Conservation (phyloP, 2,888 invertebrate species). For the Magallana nippona region DNA sequence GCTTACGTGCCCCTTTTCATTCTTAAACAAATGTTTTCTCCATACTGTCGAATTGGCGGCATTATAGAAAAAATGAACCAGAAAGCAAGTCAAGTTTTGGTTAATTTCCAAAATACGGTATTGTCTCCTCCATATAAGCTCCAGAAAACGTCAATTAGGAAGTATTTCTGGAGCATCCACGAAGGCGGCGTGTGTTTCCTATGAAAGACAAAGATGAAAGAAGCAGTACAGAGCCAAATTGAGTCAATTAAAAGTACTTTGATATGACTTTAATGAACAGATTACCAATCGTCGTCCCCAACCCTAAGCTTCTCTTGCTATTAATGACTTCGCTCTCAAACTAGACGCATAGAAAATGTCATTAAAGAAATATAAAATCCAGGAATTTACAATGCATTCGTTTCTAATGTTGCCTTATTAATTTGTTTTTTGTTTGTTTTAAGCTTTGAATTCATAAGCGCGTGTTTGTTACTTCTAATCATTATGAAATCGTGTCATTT, state of each 20-base stretch:
- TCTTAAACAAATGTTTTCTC: slow-evolving; percentile 30
- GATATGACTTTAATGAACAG: slow-evolving; percentile 32
- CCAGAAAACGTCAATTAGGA: slow-evolving; percentile 19
- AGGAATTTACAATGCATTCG: background rate
- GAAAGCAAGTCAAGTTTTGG: slow-evolving; percentile 33
- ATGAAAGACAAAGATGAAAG: slow-evolving; percentile 31
- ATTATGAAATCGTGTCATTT: background rate
- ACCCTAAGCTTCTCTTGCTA: background rate
- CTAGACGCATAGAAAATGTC: background rate
- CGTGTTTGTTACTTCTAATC: background rate
- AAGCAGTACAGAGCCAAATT: slow-evolving; percentile 20
- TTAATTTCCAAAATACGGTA: slow-evolving; percentile 35
- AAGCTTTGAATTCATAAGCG: background rate
- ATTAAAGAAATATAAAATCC: background rate
- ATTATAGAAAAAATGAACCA: slow-evolving; percentile 22
- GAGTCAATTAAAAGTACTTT: slow-evolving; percentile 33
- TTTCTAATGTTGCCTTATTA: slow-evolving; percentile 1
- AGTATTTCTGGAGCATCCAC: background rate
- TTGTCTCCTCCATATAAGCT: slow-evolving; percentile 9
- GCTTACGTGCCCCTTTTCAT: slow-evolving; percentile 29
- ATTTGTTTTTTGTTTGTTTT: background rate
- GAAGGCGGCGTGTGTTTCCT: slow-evolving; percentile 20
- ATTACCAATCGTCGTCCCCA: background rate
- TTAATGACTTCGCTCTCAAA: slow-evolving; percentile 9
- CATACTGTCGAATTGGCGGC: slow-evolving; percentile 20